A percentile compares a stretch with the other conserved stretches of the same genome.
phyloP scores from a whole-genome alignment of 2,888 invertebrate genomes.

The Drosophila cognata region DNA sequence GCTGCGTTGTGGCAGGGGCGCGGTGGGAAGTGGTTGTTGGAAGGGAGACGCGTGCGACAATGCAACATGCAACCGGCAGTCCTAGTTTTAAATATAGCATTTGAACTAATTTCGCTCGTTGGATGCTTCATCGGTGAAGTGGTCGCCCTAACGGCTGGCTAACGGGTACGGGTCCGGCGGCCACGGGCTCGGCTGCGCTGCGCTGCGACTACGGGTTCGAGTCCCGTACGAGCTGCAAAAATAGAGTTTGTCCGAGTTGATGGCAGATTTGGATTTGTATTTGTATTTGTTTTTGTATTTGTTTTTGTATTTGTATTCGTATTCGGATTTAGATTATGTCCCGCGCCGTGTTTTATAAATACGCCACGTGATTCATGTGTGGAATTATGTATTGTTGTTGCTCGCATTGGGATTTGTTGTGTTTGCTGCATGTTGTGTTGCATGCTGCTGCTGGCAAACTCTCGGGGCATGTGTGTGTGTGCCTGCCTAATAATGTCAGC shows the following conservation, averaged over 20 bases:
- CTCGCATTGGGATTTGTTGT: constrained; percentile 26
- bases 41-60: constrained; percentile 33
- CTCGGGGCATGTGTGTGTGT: constrained; percentile 1
- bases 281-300: constrained; percentile 20
- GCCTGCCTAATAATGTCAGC: constrained; percentile 35
- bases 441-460: constrained; percentile 39
- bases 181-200: constrained; percentile 20
- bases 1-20: neutral
- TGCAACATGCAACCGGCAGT: constrained; percentile 72
- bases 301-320: constrained; percentile 19
- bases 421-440: constrained; percentile 44
- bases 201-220: constrained; percentile 20
- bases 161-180: constrained; percentile 18
- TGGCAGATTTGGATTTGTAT: constrained; percentile 17
- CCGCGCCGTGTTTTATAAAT: constrained; percentile 69
- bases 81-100: constrained; percentile 82
- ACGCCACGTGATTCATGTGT: constrained; percentile 69
- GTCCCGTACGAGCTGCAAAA: constrained; percentile 68
- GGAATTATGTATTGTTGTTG: constrained; percentile 51
- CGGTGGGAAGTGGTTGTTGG: neutral
- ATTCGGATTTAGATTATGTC: constrained; percentile 18
- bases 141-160: constrained; percentile 48
- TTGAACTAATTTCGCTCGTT: constrained; percentile 81
- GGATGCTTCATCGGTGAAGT: constrained; percentile 65
- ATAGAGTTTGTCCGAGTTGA: constrained; percentile 64